phyloP scores from a whole-genome alignment of 2,888 invertebrate genomes.

The Achlya flavicornis region DNA sequence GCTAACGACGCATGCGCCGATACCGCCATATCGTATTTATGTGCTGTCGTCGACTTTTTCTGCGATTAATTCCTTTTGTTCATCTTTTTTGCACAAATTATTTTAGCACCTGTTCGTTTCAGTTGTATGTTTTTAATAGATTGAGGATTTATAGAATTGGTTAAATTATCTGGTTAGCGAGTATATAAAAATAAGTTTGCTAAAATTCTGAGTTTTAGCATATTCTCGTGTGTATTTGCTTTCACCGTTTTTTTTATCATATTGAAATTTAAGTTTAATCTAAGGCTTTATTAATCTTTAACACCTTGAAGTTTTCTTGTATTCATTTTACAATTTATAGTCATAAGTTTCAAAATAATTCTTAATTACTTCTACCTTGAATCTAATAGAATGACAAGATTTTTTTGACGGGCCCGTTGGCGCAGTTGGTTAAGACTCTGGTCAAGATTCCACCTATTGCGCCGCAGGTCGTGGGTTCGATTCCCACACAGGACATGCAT shows the following conservation, averaged over 20 bases:
- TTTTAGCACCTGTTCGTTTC: constrained; percentile 18
- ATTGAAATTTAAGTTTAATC: no score
- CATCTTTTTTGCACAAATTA: constrained; percentile 10
- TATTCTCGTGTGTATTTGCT: not conserved
- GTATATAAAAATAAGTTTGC: not conserved
- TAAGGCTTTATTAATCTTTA: no score
- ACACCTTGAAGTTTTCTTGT: no score
- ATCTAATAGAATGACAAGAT: no score
- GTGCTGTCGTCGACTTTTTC: constrained; percentile 63
- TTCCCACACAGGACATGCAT: no score
- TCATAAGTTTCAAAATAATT: no score
- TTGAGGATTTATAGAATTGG: constrained; percentile 11
- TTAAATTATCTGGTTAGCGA: not conserved
- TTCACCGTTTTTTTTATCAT: not conserved
- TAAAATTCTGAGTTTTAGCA: not conserved
- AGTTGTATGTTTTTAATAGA: not conserved
- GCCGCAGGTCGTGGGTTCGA: no score
- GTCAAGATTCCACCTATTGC: no score
- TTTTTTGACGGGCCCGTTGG: no score
- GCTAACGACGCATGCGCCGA: constrained; percentile 54
- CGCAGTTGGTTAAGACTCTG: no score
- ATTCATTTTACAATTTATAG: no score
- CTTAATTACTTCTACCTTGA: no score
- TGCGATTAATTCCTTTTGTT: constrained; percentile 52
- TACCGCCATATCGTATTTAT: constrained; percentile 51